Evolutionary conservation across 2,113 vertebrate species (phyloP).

Genomic region (Ardeotis arabs): DNA sequence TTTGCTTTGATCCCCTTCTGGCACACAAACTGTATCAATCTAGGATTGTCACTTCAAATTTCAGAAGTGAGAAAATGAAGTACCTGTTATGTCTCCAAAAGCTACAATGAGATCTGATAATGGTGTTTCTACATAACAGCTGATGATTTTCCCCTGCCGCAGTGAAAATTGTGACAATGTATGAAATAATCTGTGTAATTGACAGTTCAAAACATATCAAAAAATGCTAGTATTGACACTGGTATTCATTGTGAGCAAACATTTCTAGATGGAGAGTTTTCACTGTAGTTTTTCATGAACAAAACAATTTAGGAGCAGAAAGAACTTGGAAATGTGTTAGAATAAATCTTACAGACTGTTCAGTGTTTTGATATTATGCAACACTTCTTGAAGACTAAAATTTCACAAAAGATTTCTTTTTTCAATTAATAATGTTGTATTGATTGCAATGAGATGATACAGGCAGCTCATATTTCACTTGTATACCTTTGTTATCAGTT

Average conservation of each 20-base stretch:
- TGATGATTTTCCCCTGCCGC: background rate
- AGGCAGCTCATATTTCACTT: background rate
- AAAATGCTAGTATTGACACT: background rate
- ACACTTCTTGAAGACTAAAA: background rate
- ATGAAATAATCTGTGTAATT: background rate
- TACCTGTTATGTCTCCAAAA: background rate
- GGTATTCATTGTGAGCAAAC: background rate
- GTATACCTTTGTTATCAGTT: background rate
- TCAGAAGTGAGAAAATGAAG: background rate
- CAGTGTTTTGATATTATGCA: background rate
- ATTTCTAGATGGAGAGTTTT: background rate
- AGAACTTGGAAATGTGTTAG: background rate
- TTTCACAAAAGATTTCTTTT: background rate
- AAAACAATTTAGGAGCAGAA: background rate
- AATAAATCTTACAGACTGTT: background rate
- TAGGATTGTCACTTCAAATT: background rate
- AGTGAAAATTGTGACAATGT: background rate
- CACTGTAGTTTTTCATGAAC: background rate
- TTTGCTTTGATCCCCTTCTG: background rate
- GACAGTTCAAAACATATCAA: background rate
- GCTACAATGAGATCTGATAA: background rate
- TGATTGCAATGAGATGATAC: background rate
- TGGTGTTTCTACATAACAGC: background rate
- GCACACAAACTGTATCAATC: background rate
- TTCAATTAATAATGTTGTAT: accelerated